Evolutionary conservation across 2,888 invertebrate species (phyloP), one percentile per base, ranked within the genome.

Genomic region (Folsomia manolachei): DNA sequence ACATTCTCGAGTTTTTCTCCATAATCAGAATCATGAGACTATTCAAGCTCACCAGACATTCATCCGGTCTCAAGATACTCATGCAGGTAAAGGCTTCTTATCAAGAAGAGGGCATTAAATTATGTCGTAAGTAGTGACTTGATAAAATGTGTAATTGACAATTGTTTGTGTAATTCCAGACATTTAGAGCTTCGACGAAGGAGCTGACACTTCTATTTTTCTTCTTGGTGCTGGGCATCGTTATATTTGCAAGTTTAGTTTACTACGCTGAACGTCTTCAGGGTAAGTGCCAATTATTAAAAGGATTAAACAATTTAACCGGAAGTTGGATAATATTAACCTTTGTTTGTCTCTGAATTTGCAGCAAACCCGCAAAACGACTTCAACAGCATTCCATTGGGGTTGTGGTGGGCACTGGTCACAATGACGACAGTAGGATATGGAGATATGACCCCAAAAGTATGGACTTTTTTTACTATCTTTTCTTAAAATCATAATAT

Each of bases 381-480:
- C 86, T 98, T 98, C 87, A 95, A 95, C 85, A 96, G 95, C 85
- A 98, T 98, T 87, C 97, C 97, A 63, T 87, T 96, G 82, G 97
- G 97, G 53, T 87, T 97, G 79, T 97, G 97, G 74, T 76, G 97
- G 97, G 53, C 87, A 97, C 79, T 97, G 97, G 74, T 76, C 26
- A 97, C 97, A 80, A 97, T 98, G 97, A 98, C 97, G 81, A 96
- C 95, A 0, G 97, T 97, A 73, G 97, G 97, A 62, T 98, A 97
- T 84, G 97, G 97, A 73, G 97, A 97, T 85, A 97, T 97, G 96
- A 95, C 93, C n/a, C n/a, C n/a, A n/a, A n/a, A n/a, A n/a, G n/a
- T n/a, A 39, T 14, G 14, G 39, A 14, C 39, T 39, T 39, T 39
- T 39, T 39, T 39, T 9, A 39, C 4, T 39, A 39, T 14, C 39